Percentiles rank a stretch among this genome's conserved stretches.
phyloP scores from a whole-genome alignment of 2,888 invertebrate species.

The Drosophila rellima region DNA sequence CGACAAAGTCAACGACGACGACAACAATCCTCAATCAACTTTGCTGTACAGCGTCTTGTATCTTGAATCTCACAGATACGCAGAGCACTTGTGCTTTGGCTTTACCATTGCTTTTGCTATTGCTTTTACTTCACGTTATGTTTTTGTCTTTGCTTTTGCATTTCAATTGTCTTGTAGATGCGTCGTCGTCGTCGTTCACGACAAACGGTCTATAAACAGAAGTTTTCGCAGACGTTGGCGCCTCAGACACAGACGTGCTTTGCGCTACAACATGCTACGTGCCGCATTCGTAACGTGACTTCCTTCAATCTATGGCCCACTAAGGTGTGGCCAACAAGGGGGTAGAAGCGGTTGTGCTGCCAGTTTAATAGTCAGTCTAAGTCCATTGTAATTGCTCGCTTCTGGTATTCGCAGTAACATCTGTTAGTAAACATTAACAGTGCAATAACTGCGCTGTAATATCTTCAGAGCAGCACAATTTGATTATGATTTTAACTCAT shows the following conservation, averaged over 20 bases:
- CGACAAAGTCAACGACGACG: slow-evolving; percentile 17
- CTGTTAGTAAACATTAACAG: slow-evolving; percentile 10
- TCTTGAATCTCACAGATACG: slow-evolving; percentile 67
- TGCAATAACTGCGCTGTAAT: neutral
- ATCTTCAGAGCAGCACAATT: neutral
- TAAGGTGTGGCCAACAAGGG: slow-evolving; percentile 5
- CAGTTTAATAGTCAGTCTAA: slow-evolving; percentile 17
- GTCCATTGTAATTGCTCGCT: neutral
- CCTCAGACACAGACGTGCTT: slow-evolving; percentile 68
- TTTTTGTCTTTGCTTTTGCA: slow-evolving; percentile 32
- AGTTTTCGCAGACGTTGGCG: slow-evolving; percentile 65
- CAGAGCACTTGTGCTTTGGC: slow-evolving; percentile 61
- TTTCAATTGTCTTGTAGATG: slow-evolving; percentile 41
- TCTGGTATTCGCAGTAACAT: neutral
- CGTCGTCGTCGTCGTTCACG: slow-evolving; percentile 21
- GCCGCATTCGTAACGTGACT: slow-evolving; percentile 74
- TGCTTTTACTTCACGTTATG: slow-evolving; percentile 19
- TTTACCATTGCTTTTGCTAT: slow-evolving; percentile 30
- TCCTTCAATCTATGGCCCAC: slow-evolving; percentile 68
- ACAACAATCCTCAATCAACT: slow-evolving; percentile 73
- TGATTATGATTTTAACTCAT: no score
- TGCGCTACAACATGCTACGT: slow-evolving; percentile 62
- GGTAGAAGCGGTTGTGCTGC: neutral
- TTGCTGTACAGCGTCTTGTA: slow-evolving; percentile 30
- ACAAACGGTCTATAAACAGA: slow-evolving; percentile 71